Evolutionary conservation across 2,113 vertebrate genomes (phyloP).

Genomic region (Lepus timidus): DNA sequence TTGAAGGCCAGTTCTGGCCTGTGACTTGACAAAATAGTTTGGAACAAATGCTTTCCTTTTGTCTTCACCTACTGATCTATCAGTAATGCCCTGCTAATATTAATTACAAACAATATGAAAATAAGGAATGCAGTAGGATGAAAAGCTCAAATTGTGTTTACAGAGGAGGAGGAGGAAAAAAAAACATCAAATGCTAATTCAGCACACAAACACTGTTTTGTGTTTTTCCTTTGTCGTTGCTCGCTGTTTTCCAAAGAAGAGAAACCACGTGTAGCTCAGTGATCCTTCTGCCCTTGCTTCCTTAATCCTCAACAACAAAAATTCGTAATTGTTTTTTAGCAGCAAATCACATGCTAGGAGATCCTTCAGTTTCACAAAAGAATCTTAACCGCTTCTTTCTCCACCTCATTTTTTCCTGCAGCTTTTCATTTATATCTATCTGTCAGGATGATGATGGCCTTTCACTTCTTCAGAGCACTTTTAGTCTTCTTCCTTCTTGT

Average conservation of each 20-base stretch:
- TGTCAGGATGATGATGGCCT: background rate
- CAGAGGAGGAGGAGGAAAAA: conserved; percentile 27
- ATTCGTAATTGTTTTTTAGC: background rate
- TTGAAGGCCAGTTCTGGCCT: conserved; percentile 18
- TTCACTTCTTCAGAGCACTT: background rate
- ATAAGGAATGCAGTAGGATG: background rate
- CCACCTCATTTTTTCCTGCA: background rate
- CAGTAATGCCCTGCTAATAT: conserved; percentile 25
- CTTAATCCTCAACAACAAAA: background rate
- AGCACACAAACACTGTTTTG: background rate
- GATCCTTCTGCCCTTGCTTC: background rate
- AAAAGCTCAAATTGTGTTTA: conserved; percentile 31
- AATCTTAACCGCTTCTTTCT: conserved; percentile 42
- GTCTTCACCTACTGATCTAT: conserved; percentile 27
- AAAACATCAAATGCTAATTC: conserved; percentile 33
- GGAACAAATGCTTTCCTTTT: conserved; percentile 36
- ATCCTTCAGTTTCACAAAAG: conserved; percentile 38
- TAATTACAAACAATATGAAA: conserved; percentile 55
- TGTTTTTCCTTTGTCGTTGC: conserved; percentile 26
- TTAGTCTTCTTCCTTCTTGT: background rate
- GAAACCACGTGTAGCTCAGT: background rate
- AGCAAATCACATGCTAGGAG: conserved; percentile 17
- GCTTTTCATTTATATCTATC: conserved; percentile 17
- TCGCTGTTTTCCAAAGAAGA: conserved; percentile 44
- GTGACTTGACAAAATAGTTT: conserved; percentile 26